phyloP scores from a whole-genome alignment of 2,888 invertebrate genomes.

The Tortricodes alternella region DNA sequence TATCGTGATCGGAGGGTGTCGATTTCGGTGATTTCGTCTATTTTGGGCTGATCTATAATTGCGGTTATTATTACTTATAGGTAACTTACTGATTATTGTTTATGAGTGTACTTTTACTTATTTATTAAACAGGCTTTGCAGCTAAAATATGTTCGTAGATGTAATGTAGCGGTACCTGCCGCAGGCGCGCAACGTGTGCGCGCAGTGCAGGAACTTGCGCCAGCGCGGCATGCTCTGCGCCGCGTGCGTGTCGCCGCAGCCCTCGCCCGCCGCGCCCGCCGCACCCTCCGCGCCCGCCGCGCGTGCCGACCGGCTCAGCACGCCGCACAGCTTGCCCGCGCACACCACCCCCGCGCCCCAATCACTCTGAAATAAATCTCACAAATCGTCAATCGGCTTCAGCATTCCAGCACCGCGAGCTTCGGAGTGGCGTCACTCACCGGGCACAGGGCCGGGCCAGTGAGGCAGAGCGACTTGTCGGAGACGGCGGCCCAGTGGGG shows the following conservation, averaged over 20 bases:
- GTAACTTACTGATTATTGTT: too few species aligned
- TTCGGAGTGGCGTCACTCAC: conserved; percentile 38
- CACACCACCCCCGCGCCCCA: conserved; percentile 67
- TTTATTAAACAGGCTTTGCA: too few species aligned
- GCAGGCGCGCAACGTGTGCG: conserved; percentile 52
- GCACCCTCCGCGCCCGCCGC: conserved; percentile 26
- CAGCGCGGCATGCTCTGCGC: conserved; percentile 55
- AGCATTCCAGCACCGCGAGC: too few species aligned
- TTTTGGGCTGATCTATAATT: too few species aligned
- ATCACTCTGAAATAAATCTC: conserved; percentile 58
- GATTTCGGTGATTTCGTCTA: too few species aligned
- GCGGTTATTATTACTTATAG: too few species aligned
- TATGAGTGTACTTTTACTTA: too few species aligned
- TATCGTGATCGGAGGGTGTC: too few species aligned
- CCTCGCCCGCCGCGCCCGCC: conserved; percentile 25
- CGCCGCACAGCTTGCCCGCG: conserved; percentile 65
- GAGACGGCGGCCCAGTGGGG: conserved; percentile 47
- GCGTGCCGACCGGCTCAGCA: conserved; percentile 50
- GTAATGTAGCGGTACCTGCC: too few species aligned
- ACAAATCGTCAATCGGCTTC: too few species aligned
- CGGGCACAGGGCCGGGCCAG: conserved; percentile 55
- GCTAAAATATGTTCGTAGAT: too few species aligned
- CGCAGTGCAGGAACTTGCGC: conserved; percentile 66
- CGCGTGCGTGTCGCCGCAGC: conserved; percentile 53
- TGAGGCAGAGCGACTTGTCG: conserved; percentile 53